A percentile compares a stretch with the other conserved stretches of the same genome.
Evolutionary conservation across 2,797 vertebrate genomes (phyloP).

Genomic region (Myotis myotis): DNA sequence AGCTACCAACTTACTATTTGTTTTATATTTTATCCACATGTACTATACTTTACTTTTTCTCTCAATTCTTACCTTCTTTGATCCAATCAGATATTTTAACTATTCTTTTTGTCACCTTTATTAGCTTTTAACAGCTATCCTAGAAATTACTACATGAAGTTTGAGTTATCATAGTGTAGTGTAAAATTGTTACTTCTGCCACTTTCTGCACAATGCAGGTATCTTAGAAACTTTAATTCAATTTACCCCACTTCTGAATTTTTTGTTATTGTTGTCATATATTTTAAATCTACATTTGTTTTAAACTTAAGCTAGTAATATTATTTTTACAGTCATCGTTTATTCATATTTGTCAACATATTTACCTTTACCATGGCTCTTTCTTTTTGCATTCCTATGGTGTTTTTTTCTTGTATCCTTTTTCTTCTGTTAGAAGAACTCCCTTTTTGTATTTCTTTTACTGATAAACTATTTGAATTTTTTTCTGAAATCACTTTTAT

Average conservation of each 20-base stretch:
- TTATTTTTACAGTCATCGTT: neutral
- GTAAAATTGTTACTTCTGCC: neutral
- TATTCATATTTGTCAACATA: neutral
- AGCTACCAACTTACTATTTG: too few species aligned
- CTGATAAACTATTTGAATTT: neutral
- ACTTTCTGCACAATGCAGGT: neutral
- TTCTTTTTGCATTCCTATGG: neutral
- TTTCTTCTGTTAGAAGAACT: neutral
- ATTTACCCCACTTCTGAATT: neutral
- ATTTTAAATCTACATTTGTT: neutral
- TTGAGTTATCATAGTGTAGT: neutral
- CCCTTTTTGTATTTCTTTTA: conserved; percentile 31
- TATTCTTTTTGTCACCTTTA: neutral
- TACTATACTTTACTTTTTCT: neutral
- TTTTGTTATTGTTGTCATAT: too few species aligned
- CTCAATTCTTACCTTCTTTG: neutral
- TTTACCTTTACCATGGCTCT: neutral
- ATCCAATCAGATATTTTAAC: neutral
- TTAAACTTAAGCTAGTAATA: neutral
- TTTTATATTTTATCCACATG: neutral
- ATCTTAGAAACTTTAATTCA: conserved; percentile 27
- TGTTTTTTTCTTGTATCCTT: neutral
- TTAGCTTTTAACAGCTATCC: neutral
- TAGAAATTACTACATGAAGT: conserved; percentile 24
- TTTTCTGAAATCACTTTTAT: conserved; percentile 17